Evolutionary conservation across 2,888 invertebrate genomes (phyloP), one percentile per base, ranked within the genome.

Genomic region (Ophion ventricosus): DNA sequence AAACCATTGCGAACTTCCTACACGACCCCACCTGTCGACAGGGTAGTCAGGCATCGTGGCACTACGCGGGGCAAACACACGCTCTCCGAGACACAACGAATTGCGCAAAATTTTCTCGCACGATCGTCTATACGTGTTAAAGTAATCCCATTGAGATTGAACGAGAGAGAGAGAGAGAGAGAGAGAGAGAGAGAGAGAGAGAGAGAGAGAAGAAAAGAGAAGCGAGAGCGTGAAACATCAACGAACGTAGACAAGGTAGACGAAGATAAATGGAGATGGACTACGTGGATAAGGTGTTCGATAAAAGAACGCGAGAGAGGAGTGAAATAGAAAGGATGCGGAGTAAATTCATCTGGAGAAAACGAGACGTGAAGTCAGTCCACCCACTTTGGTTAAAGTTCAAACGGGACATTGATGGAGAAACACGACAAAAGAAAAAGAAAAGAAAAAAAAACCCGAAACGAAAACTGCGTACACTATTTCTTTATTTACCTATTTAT

Each of bases 11-110:
- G 89, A 90, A 89, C 92, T 91, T 92, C 92, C 92, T 91, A 92
- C 92, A 90, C 91, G 90, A 88, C 90, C 91, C 90, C 92, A 92
- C 92, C 92, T 92, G 92, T 92, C 90, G 90, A 88, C 83, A 29
- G 85, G 87, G 86, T 87, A 87, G 86, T 89, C 87, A 86, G 87
- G 66, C 64, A 20, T 26, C 61, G 54, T 29, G 35, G 63, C 29
- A 64, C 20, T 57, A 61, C 72, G 66, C 69, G n/a, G n/a, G n/a
- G n/a, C n/a, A n/a, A n/a, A n/a, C n/a, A n/a, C n/a, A n/a, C n/a
- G 70, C 59, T 61, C 57, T 10, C 73, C 20, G 43, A 64, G 73
- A 76, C 66, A 80, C 67, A 74, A 69, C 77, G 84, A 74, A 81
- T 84, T 84, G 84, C 84, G 84, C 81, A 84, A 84, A 83, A 84